A percentile compares a stretch with the other conserved stretches of the same genome.
phyloP scores from a whole-genome alignment of 2,113 vertebrate genomes.

The Sebastes schlegelii region DNA sequence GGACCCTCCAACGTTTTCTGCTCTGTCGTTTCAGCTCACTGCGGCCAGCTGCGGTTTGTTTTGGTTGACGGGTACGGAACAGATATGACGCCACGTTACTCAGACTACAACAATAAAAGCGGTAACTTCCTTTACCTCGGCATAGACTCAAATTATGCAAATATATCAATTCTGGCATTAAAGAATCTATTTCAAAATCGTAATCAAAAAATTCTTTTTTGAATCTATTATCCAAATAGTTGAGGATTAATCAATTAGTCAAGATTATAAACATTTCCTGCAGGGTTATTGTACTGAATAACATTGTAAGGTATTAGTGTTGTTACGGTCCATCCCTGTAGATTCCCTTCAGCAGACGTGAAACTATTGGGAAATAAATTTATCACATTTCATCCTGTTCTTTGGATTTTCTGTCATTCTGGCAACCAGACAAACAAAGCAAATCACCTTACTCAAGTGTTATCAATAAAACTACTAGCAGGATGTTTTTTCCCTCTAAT shows the following conservation, averaged over 20 bases:
- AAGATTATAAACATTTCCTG: neutral
- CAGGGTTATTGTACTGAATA: neutral
- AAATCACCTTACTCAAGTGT: constrained; percentile 10
- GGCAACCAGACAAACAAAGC: constrained; percentile 1
- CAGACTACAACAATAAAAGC: too few relatives aligned
- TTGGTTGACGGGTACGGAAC: too few relatives aligned
- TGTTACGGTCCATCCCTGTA: neutral
- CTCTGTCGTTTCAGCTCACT: too few relatives aligned
- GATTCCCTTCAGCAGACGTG: constrained; percentile 11
- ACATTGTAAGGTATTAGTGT: neutral
- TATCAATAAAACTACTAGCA: constrained; percentile 4
- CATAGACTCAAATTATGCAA: too few relatives aligned
- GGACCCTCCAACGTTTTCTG: too few relatives aligned
- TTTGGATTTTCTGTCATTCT: constrained; percentile 5
- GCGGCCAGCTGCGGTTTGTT: too few relatives aligned
- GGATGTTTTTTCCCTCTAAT: constrained; percentile 29
- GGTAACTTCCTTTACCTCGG: too few relatives aligned
- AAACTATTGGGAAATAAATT: constrained; percentile 48
- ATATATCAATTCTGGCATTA: too few relatives aligned
- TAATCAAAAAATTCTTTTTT: too few relatives aligned
- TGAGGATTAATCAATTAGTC: neutral
- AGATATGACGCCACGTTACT: too few relatives aligned
- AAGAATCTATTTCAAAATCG: too few relatives aligned
- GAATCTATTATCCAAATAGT: neutral
- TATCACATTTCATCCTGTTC: constrained; percentile 34